Evolutionary conservation across 2,797 vertebrate genomes (phyloP).

Genomic region (Falco columbarius): DNA sequence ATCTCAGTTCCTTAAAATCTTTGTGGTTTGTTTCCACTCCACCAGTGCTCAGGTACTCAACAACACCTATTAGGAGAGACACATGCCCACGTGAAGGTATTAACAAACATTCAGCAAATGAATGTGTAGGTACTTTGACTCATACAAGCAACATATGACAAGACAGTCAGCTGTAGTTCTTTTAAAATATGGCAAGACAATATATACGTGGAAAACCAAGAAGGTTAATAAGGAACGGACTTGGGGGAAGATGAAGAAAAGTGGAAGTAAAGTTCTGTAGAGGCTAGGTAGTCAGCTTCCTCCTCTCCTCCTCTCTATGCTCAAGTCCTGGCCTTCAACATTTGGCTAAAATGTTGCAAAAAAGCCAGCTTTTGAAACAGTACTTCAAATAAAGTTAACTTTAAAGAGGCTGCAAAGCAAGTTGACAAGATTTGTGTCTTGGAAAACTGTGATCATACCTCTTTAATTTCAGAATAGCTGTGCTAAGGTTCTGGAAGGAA

Average conservation of each 20-base stretch:
- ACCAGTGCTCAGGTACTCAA: constrained; percentile 95
- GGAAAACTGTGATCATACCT: neutral
- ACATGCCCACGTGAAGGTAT: neutral
- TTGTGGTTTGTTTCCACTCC: constrained; percentile 98
- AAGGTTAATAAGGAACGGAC: neutral
- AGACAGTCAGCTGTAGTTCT: neutral
- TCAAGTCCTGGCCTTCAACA: neutral
- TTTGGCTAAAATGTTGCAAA: neutral
- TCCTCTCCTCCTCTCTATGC: neutral
- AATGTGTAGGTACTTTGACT: neutral
- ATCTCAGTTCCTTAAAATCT: constrained; percentile 97
- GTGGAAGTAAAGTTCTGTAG: neutral
- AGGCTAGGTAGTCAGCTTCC: neutral
- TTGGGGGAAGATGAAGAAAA: neutral
- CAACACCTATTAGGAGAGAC: constrained; percentile 83
- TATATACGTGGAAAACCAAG: neutral
- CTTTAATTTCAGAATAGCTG: neutral
- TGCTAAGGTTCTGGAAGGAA: neutral
- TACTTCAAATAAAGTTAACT: neutral
- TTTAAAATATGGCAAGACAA: neutral
- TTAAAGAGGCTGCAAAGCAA: neutral
- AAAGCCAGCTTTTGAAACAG: neutral
- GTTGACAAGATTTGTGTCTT: neutral
- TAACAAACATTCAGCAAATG: neutral
- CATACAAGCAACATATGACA: neutral